phyloP scores from a whole-genome alignment of 2,113 vertebrate genomes.

The Puntigrus tetrazona region DNA sequence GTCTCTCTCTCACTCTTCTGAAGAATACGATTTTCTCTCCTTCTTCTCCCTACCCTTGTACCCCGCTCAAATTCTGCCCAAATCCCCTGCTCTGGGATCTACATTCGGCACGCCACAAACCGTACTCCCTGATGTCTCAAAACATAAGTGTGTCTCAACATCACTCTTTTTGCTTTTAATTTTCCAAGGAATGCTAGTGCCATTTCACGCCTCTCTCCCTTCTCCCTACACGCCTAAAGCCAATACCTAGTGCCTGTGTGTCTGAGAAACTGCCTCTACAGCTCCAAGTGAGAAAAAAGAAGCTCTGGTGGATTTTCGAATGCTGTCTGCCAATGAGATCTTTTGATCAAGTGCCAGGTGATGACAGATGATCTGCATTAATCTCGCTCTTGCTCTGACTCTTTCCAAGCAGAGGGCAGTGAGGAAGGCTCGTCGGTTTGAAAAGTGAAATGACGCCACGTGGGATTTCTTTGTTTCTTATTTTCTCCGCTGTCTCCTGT shows the following conservation, averaged over 20 bases:
- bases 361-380: constrained; percentile 73
- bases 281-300: constrained; percentile 53
- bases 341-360: constrained; percentile 74
- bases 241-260: constrained; percentile 60
- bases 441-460: constrained; percentile 15
- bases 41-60: constrained; percentile 51
- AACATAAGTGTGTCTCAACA: constrained; percentile 61
- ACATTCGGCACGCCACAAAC: constrained; percentile 46
- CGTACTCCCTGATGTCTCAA: constrained; percentile 61
- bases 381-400: constrained; percentile 56
- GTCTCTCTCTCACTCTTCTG: constrained; percentile 41
- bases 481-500: constrained; percentile 21
- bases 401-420: constrained; percentile 5
- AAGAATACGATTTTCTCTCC: constrained; percentile 42
- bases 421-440: constrained; percentile 36
- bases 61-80: constrained; percentile 28
- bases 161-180: constrained; percentile 50
- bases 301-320: constrained; percentile 63
- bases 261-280: constrained; percentile 61
- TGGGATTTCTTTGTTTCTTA: constrained; percentile 38
- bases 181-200: constrained; percentile 64
- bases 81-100: constrained; percentile 35
- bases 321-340: constrained; percentile 71
- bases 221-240: constrained; percentile 57
- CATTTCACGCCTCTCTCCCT: constrained; percentile 60